Evolutionary conservation across 2,797 vertebrate species (phyloP).

Genomic region (Sebastiscus albofasciatus): DNA sequence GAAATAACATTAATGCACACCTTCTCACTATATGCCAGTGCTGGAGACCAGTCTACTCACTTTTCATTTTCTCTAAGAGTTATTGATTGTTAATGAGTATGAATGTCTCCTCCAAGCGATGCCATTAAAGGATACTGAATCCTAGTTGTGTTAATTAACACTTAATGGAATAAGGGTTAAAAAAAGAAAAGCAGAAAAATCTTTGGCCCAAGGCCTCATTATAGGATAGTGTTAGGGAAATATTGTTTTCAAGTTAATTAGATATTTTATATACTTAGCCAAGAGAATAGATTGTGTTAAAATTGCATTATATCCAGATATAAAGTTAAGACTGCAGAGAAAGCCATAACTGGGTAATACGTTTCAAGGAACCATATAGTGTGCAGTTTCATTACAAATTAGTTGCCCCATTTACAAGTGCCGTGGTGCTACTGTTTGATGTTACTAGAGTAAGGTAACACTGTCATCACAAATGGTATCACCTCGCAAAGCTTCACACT

Average conservation of each 20-base stretch:
- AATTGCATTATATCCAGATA: conserved; percentile 22
- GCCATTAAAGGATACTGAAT: conserved; percentile 61
- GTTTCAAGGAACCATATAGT: background rate
- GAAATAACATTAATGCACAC: background rate
- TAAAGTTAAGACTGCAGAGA: conserved; percentile 27
- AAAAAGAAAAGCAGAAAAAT: conserved; percentile 13
- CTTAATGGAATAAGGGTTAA: conserved; percentile 44
- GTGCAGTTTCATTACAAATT: conserved; percentile 11
- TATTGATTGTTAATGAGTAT: conserved; percentile 63
- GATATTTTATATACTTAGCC: conserved; percentile 37
- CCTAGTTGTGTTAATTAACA: conserved; percentile 68
- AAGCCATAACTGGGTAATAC: background rate
- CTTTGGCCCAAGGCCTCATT: conserved; percentile 31
- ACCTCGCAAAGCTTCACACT: background rate
- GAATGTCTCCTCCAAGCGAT: conserved; percentile 48
- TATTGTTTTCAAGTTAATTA: conserved; percentile 56
- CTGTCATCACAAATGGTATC: background rate
- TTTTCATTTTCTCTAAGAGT: conserved; percentile 35
- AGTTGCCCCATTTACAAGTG: conserved; percentile 19
- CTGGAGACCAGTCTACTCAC: background rate
- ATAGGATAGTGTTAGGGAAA: conserved; percentile 31
- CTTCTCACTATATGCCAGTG: background rate
- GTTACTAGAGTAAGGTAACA: conserved; percentile 1
- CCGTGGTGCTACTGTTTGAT: conserved; percentile 13
- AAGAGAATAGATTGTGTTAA: conserved; percentile 21